Evolutionary conservation across 2,888 invertebrate species (phyloP).

Genomic region (Pseudanteris insignis): DNA sequence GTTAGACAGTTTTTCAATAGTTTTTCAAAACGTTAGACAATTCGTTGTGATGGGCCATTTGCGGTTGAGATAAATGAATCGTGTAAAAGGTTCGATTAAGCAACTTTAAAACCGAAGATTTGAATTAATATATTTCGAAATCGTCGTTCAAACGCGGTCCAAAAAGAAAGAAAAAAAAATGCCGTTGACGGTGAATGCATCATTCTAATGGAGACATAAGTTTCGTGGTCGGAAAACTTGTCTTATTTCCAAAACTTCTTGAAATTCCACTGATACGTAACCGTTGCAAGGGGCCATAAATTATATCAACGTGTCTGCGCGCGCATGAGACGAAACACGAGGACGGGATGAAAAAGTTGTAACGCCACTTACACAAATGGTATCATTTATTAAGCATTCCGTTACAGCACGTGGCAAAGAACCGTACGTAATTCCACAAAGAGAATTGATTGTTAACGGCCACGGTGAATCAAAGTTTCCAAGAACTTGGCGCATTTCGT

Average conservation of each 20-base stretch:
- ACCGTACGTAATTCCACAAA: not conserved
- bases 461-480: not conserved
- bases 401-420: not conserved
- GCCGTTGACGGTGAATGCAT: constrained; percentile 14
- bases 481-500: not conserved
- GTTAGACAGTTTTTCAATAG: too few species aligned
- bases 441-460: not conserved
- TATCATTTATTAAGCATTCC: constrained; percentile 21
- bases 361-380: constrained; percentile 27
- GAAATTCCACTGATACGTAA: constrained; percentile 23
- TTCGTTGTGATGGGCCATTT: too few species aligned
- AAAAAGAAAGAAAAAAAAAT: too few species aligned
- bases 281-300: constrained; percentile 16
- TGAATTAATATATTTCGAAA: too few species aligned
- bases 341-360: constrained; percentile 28
- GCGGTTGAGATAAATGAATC: too few species aligned
- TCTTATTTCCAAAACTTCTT: constrained; percentile 13
- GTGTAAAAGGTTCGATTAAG: too few species aligned
- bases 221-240: constrained; percentile 9
- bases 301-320: constrained; percentile 17
- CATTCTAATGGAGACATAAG: constrained; percentile 17
- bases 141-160: too few species aligned
- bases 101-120: too few species aligned
- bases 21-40: too few species aligned
- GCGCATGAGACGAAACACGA: too few species aligned